Base-by-base conservation (phyloP, 2,888 invertebrate genomes). In the Bombylius discolor region DNA sequence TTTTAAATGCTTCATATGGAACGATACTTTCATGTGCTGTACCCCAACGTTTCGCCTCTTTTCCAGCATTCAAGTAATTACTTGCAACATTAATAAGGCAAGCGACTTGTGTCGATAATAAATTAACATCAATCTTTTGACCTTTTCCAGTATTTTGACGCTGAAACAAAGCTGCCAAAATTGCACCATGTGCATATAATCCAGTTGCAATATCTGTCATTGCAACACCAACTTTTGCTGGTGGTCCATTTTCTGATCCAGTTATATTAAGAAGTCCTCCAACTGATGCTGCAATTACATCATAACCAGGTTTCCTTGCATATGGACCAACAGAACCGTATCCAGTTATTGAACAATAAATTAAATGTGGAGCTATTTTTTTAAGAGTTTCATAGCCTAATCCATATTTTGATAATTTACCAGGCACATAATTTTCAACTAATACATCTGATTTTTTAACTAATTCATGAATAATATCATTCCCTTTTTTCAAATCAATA, bases 131-230 rank as follows among this genome's bases (percentile, higher is more conserved):
- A 54, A 98, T 89, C 77, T 89, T 90, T 68, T 96, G 95, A 0
- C 98, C 98, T 60, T 72, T 72, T 0, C 89, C 88, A 0, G 91
- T 92, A 64, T 80, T 81, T 9, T 79, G 72, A 53, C 92, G 77
- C 65, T 92, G 83, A 58, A 90, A 73, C 6, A 98, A 73, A 0
- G 96, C 96, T 0, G 96, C 90, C 77, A 96, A 78, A 59, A 97
- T 94, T 1, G 97, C 93, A 14, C 95, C 94, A 69, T 94, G 92
- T 1, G 95, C 93, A 70, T 92, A 96, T 5, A 98, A 77, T 1
- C 97, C 97, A 0, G 97, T 96, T 0, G 93, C 85, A n/a, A 97
- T 66, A 72, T 98, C 97, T 0, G 93, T 95, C 64, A 95, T 81
- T 1, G 97, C 93, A 1, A 96, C 91, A 12, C 96, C 97, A 13